These are phyloP conservation scores for Syrmaticus mikado DNA, from an alignment of 2,113 vertebrate genomes.

Conservation along the genomic window DNA sequence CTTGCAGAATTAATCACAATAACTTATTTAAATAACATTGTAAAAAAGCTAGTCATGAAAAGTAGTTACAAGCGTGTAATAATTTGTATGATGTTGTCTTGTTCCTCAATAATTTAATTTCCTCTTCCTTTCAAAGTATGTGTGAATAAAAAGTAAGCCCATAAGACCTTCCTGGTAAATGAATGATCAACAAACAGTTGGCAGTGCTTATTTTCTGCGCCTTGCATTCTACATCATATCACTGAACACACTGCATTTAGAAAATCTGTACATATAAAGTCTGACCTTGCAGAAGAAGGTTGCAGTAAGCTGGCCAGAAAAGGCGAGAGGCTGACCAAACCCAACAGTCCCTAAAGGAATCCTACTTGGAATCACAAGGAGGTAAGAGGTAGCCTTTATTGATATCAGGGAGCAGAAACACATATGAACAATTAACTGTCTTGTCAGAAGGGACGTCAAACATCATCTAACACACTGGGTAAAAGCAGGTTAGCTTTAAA, in stretches of 20 bases:
- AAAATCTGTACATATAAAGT: not conserved
- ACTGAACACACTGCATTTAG: not conserved
- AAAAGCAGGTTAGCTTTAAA: not conserved
- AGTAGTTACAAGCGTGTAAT: not conserved
- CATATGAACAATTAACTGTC: not conserved
- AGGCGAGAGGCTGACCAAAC: not conserved
- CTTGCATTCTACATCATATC: not conserved
- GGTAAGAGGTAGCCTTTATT: not conserved
- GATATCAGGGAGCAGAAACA: not conserved
- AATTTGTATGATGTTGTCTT: not conserved
- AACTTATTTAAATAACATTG: not conserved
- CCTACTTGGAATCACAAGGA: not conserved
- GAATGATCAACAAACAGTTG: not conserved
- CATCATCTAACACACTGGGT: not conserved
- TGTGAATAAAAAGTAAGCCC: not conserved
- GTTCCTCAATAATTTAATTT: not conserved
- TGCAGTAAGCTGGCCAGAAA: not conserved
- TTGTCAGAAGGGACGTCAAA: not conserved
- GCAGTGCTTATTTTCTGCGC: not conserved
- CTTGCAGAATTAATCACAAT: not conserved
- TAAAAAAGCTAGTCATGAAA: not conserved
- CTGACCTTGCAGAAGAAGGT: not conserved
- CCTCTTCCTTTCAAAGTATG: not conserved
- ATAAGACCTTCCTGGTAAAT: not conserved
- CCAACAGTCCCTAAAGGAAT: not conserved